Conservation (phyloP, 2,888 invertebrate genomes). For the Notodonta dromedarius region DNA sequence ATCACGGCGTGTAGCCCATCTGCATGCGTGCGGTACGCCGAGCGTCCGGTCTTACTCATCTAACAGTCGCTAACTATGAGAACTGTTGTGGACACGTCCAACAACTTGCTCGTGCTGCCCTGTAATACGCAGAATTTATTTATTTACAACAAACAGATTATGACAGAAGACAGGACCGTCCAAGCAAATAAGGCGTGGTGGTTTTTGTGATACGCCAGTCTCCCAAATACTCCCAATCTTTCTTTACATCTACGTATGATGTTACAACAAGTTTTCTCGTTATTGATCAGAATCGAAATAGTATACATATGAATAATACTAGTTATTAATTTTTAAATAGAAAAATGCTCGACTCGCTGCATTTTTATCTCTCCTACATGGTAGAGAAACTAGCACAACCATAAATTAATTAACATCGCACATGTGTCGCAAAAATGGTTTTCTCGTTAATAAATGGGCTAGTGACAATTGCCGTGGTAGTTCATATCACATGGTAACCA, state of each 20-base stretch:
- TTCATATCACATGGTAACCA: conserved; percentile 30
- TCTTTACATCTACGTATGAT: too few species aligned
- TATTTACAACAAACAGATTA: not conserved
- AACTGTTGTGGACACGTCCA: conserved; percentile 49
- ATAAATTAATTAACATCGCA: not conserved
- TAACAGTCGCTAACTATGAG: conserved; percentile 66
- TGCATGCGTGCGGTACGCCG: conserved; percentile 69
- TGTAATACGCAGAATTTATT: conserved; percentile 5
- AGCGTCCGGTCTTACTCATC: conserved; percentile 81
- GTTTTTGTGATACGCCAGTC: too few species aligned
- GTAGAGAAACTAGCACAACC: conserved; percentile 1
- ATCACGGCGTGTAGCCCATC: conserved; percentile 69
- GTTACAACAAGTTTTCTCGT: too few species aligned
- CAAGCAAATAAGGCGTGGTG: not conserved
- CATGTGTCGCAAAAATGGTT: conserved; percentile 14
- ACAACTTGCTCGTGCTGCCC: conserved; percentile 33
- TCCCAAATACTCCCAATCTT: too few species aligned
- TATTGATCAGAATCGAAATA: too few species aligned
- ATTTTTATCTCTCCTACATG: too few species aligned
- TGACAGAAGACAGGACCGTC: not conserved
- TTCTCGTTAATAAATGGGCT: conserved; percentile 13
- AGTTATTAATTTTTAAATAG: too few species aligned
- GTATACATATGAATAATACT: not conserved
- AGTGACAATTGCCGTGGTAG: conserved; percentile 26
- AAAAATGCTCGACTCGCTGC: too few species aligned